Evolutionary conservation across 2,888 invertebrate species (phyloP), one percentile per base, ranked within the genome.

Genomic region (Orchesellides sinensis): DNA sequence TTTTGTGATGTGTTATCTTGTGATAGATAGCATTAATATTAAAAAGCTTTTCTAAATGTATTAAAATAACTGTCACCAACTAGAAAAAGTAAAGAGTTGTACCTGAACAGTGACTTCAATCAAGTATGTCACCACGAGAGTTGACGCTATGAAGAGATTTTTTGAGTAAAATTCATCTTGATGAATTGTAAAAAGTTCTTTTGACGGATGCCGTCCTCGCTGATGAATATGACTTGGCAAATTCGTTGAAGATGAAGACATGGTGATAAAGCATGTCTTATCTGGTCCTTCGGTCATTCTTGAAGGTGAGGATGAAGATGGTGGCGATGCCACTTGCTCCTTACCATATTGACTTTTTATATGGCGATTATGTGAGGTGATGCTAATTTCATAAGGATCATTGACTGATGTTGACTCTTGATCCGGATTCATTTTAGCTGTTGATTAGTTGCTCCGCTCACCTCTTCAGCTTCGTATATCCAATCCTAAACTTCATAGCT

Each of bases 81-180:
- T n/a, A n/a, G n/a, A n/a, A 52, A 75, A 40, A 8, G 23, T 6
- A 54, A 27, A 47, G 29, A 45, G 25, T 10, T 81, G 75, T 79
- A 88, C 88, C 85, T 88, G 87, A 70, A 88, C 85, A 23, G 83
- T 81, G n/a, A 84, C 85, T 83, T 88, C 88, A 84, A 87, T 86
- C 73, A 88, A 84, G 81, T 88, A 88, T 70, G 87, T 86, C 68
- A 87, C 78, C 78, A 88, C 84, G 66, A 87, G 87, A 70, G 85
- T 83, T 54, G 87, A 85, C 59, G 87, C 86, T 49, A 84, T 84
- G 49, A 83, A 65, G 61, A 87, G 80, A 82, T 84, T 82, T 74
- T 59, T 82, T 70, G 82, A 68, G 49, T 69, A 70, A 70, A 70
- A 69, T 56, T 59, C 68, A 66, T 78, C 66, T 8, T 56, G 49